A percentile compares a stretch with the other conserved stretches of the same genome.
phyloP scores from a whole-genome alignment of 2,888 invertebrate genomes.

The Leucophora obtusa region DNA sequence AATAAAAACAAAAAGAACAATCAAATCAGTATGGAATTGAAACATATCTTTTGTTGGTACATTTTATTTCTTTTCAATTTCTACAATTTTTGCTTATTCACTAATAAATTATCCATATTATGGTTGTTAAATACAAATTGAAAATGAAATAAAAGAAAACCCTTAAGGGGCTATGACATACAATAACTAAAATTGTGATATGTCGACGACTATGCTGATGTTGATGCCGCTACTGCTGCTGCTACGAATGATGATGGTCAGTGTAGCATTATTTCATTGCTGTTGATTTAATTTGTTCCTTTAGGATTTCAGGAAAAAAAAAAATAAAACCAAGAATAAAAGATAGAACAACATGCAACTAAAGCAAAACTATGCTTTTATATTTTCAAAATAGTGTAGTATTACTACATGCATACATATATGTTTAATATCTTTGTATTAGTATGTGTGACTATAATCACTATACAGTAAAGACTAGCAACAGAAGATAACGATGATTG shows the following conservation, averaged over 20 bases:
- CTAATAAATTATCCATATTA: conserved; percentile 19
- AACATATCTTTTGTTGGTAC: conserved; percentile 19
- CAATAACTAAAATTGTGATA: conserved; percentile 9
- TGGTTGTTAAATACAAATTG: conserved; percentile 30
- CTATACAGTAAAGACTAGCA: no score
- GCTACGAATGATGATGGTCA: conserved; percentile 24
- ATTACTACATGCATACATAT: neutral
- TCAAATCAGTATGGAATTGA: conserved; percentile 6
- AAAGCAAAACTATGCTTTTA: conserved; percentile 1
- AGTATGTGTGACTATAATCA: neutral
- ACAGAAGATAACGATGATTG: no score
- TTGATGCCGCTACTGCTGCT: conserved; percentile 3
- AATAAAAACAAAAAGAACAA: conserved; percentile 18
- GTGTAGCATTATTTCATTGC: conserved; percentile 34
- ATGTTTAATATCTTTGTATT: neutral
- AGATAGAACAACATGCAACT: conserved; percentile 12
- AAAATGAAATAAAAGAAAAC: conserved; percentile 17
- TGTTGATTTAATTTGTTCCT: conserved; percentile 54
- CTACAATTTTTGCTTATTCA: neutral
- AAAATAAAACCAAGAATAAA: neutral
- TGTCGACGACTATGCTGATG: neutral
- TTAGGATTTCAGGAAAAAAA: conserved; percentile 19
- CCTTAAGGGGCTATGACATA: conserved; percentile 45
- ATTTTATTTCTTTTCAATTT: neutral
- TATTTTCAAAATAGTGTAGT: conserved; percentile 3